Conservation (phyloP, 1,140 invertebrate genomes). For the Saxidomus purpurata region DNA sequence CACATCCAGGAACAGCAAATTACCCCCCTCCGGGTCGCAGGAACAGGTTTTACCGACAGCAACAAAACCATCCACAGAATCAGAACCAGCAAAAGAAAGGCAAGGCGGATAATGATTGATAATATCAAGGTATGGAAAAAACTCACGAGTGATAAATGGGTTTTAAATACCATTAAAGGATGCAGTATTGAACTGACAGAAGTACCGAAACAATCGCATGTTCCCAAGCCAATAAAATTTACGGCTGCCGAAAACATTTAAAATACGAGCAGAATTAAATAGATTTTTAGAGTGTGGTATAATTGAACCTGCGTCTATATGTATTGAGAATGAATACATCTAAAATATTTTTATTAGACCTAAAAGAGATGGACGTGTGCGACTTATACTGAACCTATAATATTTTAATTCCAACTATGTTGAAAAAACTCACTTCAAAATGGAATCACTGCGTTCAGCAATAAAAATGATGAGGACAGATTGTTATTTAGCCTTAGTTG, state of each 20-base stretch:
- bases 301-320: too few relatives aligned
- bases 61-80: not conserved
- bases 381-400: constrained; percentile 25
- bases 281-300: constrained; percentile 17
- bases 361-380: not conserved
- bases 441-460: constrained; percentile 14
- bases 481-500: constrained; percentile 13
- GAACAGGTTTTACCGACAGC: not conserved
- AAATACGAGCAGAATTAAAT: constrained; percentile 11
- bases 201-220: not conserved
- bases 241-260: not conserved
- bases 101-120: not conserved
- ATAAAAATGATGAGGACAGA: not conserved
- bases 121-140: not conserved
- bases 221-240: constrained; percentile 2
- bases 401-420: not conserved
- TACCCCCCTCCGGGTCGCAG: not conserved
- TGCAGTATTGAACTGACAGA: not conserved
- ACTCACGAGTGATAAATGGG: constrained; percentile 31
- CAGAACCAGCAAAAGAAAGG: too few relatives aligned
- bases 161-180: constrained; percentile 23
- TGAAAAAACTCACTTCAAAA: not conserved
- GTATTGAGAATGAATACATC: too few relatives aligned
- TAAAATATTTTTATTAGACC: too few relatives aligned
- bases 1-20: not conserved